Evolutionary conservation across 2,797 vertebrate species (phyloP).

Genomic region (Pseudochaenichthys georgianus): DNA sequence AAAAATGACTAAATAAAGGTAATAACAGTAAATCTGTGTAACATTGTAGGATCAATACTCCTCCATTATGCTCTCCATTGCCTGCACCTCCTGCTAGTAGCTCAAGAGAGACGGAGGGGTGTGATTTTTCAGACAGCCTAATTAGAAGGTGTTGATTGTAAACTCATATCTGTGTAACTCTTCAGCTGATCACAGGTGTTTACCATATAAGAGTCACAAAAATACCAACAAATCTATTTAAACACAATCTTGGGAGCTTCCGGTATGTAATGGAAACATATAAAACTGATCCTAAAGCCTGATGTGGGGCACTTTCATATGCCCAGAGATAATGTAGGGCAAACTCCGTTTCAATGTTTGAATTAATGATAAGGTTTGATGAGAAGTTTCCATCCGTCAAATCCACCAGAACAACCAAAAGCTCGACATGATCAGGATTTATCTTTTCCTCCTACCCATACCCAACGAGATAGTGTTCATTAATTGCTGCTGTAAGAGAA

Average conservation of each 20-base stretch:
- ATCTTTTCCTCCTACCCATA: slow-evolving; percentile 47
- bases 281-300: slow-evolving; percentile 29
- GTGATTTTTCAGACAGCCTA: slow-evolving; percentile 20
- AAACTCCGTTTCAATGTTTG: slow-evolving; percentile 20
- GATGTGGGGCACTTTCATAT: slow-evolving; percentile 26
- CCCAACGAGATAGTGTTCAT: slow-evolving; percentile 43
- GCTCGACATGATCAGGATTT: slow-evolving; percentile 38
- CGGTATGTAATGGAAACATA: slow-evolving; percentile 25
- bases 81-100: background rate
- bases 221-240: slow-evolving; percentile 39
- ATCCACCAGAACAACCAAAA: slow-evolving; percentile 48
- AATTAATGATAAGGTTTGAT: slow-evolving; percentile 54
- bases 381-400: slow-evolving; percentile 49
- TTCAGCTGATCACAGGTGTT: slow-evolving; percentile 52
- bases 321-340: slow-evolving; percentile 23
- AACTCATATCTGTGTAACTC: slow-evolving; percentile 33
- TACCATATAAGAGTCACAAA: slow-evolving; percentile 11
- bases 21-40: slow-evolving; percentile 1
- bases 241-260: slow-evolving; percentile 15
- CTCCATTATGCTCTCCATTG: slow-evolving; percentile 1
- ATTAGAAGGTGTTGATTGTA: slow-evolving; percentile 55
- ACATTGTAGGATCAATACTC: slow-evolving; percentile 6
- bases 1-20: background rate
- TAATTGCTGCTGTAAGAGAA: slow-evolving; percentile 65
- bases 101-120: slow-evolving; percentile 13